A percentile compares a stretch with the other conserved stretches of the same genome.
Evolutionary conservation across 2,797 vertebrate species (phyloP).

Genomic region (Cercopithecus hamlyni): DNA sequence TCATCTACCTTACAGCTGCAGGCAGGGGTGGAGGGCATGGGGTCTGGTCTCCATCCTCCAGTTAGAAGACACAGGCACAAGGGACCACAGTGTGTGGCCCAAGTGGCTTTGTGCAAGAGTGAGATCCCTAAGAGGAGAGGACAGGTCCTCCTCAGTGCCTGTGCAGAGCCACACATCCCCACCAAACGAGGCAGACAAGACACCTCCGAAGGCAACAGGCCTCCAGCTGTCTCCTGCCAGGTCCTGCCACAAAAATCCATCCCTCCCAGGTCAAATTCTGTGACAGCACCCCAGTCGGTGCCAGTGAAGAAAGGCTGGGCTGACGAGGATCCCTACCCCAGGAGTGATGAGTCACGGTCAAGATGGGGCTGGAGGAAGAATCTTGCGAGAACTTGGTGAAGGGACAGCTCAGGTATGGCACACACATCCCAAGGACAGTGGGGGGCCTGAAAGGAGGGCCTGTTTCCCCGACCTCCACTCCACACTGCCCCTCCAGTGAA

Average conservation of each 20-base stretch:
- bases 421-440: not conserved
- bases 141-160: not conserved
- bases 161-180: not conserved
- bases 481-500: not conserved
- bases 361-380: not conserved
- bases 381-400: not conserved
- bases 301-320: not conserved
- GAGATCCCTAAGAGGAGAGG: not conserved
- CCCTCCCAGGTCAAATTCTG: not conserved
- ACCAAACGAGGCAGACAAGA: not conserved
- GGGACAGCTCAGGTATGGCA: not conserved
- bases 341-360: not conserved
- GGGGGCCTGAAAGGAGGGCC: not conserved
- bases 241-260: not conserved
- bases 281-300: not conserved
- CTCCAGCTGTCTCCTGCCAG: not conserved
- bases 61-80: not conserved
- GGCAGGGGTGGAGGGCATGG: not conserved
- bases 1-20: not conserved
- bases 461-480: not conserved
- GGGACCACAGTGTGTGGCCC: not conserved
- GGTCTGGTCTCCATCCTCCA: not conserved
- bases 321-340: not conserved
- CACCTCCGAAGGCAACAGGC: not conserved
- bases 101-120: not conserved